Conservation (phyloP, 2,113 vertebrate species). For the Okapia johnstoni region DNA sequence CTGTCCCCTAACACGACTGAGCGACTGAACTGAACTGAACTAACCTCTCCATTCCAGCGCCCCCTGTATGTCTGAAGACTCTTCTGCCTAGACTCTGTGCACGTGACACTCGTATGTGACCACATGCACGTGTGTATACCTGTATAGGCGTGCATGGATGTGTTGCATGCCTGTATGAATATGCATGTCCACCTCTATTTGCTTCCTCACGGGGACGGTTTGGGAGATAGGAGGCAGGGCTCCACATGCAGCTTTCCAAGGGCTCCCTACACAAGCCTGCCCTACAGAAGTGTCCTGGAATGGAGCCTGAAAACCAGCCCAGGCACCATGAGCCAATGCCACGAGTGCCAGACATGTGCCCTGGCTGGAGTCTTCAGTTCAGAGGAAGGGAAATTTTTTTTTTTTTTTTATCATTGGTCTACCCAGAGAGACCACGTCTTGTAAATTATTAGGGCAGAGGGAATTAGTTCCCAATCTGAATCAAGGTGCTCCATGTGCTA, state of each 20-base stretch:
- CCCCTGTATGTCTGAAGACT: not conserved
- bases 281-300: not conserved
- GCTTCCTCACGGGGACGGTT: not conserved
- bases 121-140: fast-evolving
- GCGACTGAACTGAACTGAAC: no score
- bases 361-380: not conserved
- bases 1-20: not conserved
- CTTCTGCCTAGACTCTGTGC: not conserved
- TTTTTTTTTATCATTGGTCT: not conserved
- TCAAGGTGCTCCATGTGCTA: not conserved
- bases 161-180: not conserved
- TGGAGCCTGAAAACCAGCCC: not conserved
- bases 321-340: not conserved
- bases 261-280: not conserved
- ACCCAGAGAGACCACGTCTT: not conserved
- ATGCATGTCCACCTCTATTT: not conserved
- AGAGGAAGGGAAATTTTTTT: not conserved
- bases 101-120: not conserved
- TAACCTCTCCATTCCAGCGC: not conserved
- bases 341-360: not conserved
- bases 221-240: not conserved
- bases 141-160: not conserved
- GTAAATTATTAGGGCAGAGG: not conserved
- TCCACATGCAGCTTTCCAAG: not conserved
- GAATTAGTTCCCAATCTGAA: not conserved